Percentiles rank a stretch among this genome's conserved stretches.
Evolutionary conservation across 2,888 invertebrate genomes (phyloP).

Genomic region (Chorisops tibialis): DNA sequence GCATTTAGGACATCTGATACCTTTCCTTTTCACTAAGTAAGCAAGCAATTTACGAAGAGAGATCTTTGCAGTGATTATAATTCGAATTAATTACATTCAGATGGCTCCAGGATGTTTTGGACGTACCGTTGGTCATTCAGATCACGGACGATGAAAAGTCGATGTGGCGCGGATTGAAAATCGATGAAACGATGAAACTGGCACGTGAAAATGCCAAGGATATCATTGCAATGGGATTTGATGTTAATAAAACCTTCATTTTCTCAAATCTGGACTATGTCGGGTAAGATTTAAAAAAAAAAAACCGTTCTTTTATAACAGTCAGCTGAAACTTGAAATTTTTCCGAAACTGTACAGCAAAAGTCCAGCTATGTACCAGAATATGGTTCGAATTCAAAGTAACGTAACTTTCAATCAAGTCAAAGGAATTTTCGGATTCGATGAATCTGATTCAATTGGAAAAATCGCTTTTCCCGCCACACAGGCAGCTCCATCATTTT

Average conservation of each 20-base stretch:
- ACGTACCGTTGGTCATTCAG: slow-evolving; percentile 94
- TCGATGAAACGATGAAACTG: slow-evolving; percentile 83
- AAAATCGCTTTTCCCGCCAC: slow-evolving; percentile 96
- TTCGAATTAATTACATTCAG: slow-evolving; percentile 55
- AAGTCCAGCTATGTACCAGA: slow-evolving; percentile 88
- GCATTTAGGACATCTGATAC: slow-evolving; percentile 96
- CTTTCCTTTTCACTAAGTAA: slow-evolving; percentile 93
- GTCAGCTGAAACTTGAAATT: too few species aligned
- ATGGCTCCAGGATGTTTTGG: slow-evolving; percentile 95
- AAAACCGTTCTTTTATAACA: too few species aligned
- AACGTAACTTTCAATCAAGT: slow-evolving; percentile 97
- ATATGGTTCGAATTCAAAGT: slow-evolving; percentile 88
- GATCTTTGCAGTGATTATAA: too few species aligned
- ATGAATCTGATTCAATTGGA: slow-evolving; percentile 92
- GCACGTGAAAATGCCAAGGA: slow-evolving; percentile 93
- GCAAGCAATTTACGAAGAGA: slow-evolving; percentile 33
- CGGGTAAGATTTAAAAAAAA: slow-evolving; percentile 71
- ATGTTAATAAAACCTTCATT: slow-evolving; percentile 91
- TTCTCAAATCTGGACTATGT: slow-evolving; percentile 93
- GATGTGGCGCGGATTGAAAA: slow-evolving; percentile 89
- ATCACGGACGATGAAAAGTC: slow-evolving; percentile 98
- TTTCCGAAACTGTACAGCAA: slow-evolving; percentile 57
- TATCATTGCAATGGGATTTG: slow-evolving; percentile 96
- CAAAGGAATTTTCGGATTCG: slow-evolving; percentile 97
- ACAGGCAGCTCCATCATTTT: slow-evolving; percentile 93